Evolutionary conservation across 2,113 vertebrate species (phyloP).

Genomic region (Oceanodroma tethys): DNA sequence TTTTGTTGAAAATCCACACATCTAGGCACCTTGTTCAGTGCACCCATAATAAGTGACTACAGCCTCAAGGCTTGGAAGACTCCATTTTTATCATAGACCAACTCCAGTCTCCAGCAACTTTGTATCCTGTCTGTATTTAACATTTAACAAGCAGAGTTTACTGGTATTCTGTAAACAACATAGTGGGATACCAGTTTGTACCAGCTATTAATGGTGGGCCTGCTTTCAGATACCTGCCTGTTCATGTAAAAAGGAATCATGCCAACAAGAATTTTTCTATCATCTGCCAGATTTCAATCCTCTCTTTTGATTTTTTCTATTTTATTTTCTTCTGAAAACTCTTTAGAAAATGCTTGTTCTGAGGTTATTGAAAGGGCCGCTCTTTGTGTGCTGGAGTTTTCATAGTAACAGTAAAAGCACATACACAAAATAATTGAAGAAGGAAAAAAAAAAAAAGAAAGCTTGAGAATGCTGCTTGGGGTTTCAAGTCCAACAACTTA

Average conservation of each 20-base stretch:
- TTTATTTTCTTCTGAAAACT: slow-evolving; percentile 7
- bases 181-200: background rate
- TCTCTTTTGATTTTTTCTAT: background rate
- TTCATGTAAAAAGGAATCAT: background rate
- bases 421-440: background rate
- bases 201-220: background rate
- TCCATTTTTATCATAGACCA: background rate
- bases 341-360: background rate
- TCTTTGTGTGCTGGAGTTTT: background rate
- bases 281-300: background rate
- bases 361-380: background rate
- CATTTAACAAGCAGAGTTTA: background rate
- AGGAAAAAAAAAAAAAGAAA: background rate
- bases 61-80: background rate
- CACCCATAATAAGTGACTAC: background rate
- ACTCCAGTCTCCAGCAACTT: background rate
- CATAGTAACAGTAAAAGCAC: background rate
- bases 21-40: background rate
- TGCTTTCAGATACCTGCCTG: background rate
- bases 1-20: background rate
- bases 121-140: background rate
- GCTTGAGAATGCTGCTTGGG: background rate
- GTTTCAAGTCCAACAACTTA: background rate
- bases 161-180: background rate
- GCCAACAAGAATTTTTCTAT: background rate